phyloP scores from a whole-genome alignment of 2,797 vertebrate species.

The Agapornis canus region DNA sequence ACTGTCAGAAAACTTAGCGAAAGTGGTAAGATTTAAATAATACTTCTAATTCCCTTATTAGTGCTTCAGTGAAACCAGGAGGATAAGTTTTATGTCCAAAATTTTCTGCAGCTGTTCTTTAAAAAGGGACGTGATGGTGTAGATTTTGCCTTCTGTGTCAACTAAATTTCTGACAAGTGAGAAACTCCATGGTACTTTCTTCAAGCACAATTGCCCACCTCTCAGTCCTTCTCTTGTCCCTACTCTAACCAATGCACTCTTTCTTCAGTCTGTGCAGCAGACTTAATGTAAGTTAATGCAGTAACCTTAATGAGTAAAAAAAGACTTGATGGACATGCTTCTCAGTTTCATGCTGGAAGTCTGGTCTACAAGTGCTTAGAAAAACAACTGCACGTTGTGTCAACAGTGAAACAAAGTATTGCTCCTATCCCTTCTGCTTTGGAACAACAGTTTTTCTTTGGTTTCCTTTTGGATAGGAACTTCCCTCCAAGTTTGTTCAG shows the following conservation, averaged over 20 bases:
- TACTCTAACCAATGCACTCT: background rate
- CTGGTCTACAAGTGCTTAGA: background rate
- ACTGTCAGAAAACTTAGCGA: background rate
- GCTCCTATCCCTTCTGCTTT: background rate
- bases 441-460: background rate
- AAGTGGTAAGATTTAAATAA: background rate
- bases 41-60: background rate
- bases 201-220: background rate
- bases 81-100: background rate
- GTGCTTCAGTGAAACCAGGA: background rate
- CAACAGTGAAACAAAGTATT: background rate
- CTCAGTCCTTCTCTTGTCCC: background rate
- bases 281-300: no score
- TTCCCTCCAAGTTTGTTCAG: background rate
- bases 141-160: background rate
- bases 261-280: background rate
- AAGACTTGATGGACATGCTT: background rate
- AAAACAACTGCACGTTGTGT: background rate
- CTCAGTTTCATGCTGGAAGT: background rate
- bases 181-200: background rate
- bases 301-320: background rate
- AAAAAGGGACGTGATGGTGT: background rate
- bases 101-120: background rate
- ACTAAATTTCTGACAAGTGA: background rate
- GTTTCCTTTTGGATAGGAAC: background rate